Conservation (phyloP, 2,888 invertebrate genomes). For the Archaeoteleia sp. region DNA sequence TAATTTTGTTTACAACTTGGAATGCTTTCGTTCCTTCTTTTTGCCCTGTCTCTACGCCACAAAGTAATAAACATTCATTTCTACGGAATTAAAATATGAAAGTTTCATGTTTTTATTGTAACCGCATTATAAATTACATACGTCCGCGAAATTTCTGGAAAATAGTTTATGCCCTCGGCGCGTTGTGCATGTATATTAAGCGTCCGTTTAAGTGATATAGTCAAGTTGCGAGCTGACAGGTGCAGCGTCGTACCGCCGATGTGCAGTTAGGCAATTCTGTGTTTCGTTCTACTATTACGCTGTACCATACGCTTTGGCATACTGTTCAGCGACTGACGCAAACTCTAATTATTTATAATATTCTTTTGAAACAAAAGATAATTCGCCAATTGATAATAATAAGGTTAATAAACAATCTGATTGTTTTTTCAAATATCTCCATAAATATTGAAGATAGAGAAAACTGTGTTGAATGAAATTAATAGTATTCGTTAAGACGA, state of each 20-base stretch:
- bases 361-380: too few relatives aligned
- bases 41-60: not conserved
- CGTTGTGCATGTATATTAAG: slow-evolving; percentile 16
- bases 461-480: too few relatives aligned
- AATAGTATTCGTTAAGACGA: too few relatives aligned
- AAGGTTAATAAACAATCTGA: too few relatives aligned
- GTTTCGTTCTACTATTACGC: slow-evolving; percentile 8
- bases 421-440: too few relatives aligned
- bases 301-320: too few relatives aligned
- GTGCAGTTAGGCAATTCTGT: slow-evolving; percentile 19
- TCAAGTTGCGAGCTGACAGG: slow-evolving; percentile 22
- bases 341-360: too few relatives aligned
- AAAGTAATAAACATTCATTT: slow-evolving; percentile 44
- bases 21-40: slow-evolving; percentile 11
- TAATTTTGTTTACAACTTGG: slow-evolving; percentile 17
- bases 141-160: slow-evolving; percentile 19
- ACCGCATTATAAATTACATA: slow-evolving; percentile 28
- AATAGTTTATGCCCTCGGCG: slow-evolving; percentile 25
- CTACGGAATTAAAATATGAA: slow-evolving; percentile 40
- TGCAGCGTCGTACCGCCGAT: slow-evolving; percentile 1
- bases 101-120: slow-evolving; percentile 39
- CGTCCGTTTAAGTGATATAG: slow-evolving; percentile 28
- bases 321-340: too few relatives aligned
- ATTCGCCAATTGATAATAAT: too few relatives aligned
- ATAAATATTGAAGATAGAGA: too few relatives aligned